These are phyloP conservation scores for Colaptes auratus DNA, from an alignment of 2,113 vertebrate species.

Conservation along the genomic window DNA sequence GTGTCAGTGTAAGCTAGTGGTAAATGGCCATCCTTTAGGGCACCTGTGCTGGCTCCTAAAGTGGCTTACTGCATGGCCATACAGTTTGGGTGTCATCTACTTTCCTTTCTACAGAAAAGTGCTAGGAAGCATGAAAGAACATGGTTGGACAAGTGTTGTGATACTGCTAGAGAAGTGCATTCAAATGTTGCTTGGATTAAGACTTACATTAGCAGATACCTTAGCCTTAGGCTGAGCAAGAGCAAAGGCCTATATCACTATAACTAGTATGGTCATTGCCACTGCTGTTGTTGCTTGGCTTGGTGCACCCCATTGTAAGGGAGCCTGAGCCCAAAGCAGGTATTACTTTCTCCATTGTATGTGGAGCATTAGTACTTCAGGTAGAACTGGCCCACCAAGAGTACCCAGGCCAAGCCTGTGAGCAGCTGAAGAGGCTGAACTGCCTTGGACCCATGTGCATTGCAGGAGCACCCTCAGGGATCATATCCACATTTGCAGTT, in stretches of 20 bases:
- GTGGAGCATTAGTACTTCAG: neutral
- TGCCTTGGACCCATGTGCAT: neutral
- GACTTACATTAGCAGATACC: neutral
- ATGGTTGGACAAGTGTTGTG: neutral
- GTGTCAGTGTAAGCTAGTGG: neutral
- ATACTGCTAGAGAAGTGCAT: neutral
- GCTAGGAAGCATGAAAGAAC: neutral
- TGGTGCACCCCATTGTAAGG: neutral
- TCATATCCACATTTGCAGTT: neutral
- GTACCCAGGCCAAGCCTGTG: neutral
- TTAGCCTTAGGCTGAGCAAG: too few relatives aligned
- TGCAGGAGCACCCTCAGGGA: neutral
- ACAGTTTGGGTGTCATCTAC: neutral
- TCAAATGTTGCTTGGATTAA: neutral
- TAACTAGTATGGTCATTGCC: neutral
- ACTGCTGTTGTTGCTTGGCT: neutral
- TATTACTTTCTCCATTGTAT: rapidly evolving
- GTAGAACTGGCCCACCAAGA: neutral
- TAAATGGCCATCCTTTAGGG: neutral
- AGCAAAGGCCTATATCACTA: neutral
- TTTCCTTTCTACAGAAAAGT: neutral
- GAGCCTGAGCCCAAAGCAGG: neutral
- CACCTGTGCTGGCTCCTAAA: neutral
- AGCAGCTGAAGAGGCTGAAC: neutral
- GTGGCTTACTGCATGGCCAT: neutral